A percentile compares a stretch with the other conserved stretches of the same genome.
These are phyloP conservation scores for Actinopyga echinites DNA, from an alignment of 53 echinoderm and acorn worm genomes.

Conservation along the genomic window DNA sequence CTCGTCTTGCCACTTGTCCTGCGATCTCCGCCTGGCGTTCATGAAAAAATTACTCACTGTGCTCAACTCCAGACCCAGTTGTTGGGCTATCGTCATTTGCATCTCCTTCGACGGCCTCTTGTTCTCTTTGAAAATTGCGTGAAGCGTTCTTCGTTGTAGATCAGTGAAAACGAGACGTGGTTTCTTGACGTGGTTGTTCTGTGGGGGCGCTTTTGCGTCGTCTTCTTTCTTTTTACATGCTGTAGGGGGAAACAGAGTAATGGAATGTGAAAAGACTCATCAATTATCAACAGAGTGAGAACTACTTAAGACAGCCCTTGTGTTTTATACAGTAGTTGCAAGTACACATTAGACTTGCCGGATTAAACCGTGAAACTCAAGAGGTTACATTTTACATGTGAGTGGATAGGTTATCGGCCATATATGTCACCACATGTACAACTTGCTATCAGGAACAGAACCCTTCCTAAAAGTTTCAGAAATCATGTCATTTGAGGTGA, in stretches of 20 bases:
- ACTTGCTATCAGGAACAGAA: too few relatives aligned
- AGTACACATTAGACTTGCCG: too few relatives aligned
- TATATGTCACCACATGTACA: too few relatives aligned
- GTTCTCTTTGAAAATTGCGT: slow-evolving; percentile 99
- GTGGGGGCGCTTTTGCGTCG: slow-evolving; percentile 84
- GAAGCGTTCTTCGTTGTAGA: slow-evolving; percentile 93
- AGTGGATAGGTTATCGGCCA: too few relatives aligned
- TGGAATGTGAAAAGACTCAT: neutral
- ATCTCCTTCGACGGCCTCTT: slow-evolving; percentile 97
- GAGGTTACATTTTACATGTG: too few relatives aligned
- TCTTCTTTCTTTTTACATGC: slow-evolving; percentile 99
- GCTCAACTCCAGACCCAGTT: slow-evolving; percentile 94
- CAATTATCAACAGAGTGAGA: too few relatives aligned
- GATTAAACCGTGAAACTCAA: too few relatives aligned
- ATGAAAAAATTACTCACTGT: slow-evolving; percentile 99
- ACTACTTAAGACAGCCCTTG: too few relatives aligned
- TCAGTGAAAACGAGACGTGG: slow-evolving; percentile 98
- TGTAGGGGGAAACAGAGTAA: slow-evolving; percentile 37
- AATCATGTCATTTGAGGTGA: too few relatives aligned
- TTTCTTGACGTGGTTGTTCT: slow-evolving; percentile 88
- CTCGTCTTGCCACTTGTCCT: slow-evolving; percentile 98
- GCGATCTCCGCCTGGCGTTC: slow-evolving; percentile 92
- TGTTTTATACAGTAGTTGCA: too few relatives aligned
- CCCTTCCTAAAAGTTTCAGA: too few relatives aligned
- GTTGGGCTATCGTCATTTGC: slow-evolving; percentile 98